Conservation (phyloP, 2,888 invertebrate species). For the Rhimphoctona megacephalus region DNA sequence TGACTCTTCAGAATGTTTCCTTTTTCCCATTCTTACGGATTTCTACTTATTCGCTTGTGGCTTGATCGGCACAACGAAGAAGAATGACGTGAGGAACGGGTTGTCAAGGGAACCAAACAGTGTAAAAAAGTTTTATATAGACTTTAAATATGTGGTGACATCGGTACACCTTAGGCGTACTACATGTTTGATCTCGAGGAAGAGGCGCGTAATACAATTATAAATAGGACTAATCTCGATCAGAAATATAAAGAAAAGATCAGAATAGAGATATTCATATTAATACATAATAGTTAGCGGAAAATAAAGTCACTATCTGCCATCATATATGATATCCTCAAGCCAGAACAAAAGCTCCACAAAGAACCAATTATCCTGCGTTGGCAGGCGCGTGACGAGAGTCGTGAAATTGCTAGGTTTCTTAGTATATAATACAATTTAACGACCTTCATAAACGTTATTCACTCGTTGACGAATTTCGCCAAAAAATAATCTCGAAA, state of each 20-base stretch:
- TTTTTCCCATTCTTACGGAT: too few species aligned
- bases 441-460: background rate
- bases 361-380: constrained; percentile 37
- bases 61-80: too few species aligned
- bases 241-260: background rate
- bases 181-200: too few species aligned
- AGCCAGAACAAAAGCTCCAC: constrained; percentile 34
- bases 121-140: too few species aligned
- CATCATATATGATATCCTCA: constrained; percentile 44
- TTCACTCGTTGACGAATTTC: background rate
- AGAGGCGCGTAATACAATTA: too few species aligned
- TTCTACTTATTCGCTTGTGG: too few species aligned
- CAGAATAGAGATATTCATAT: background rate
- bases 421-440: constrained; percentile 14
- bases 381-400: background rate
- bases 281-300: background rate
- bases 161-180: too few species aligned
- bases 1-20: too few species aligned
- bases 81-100: too few species aligned
- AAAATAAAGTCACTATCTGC: constrained; percentile 35
- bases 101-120: too few species aligned
- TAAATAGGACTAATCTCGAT: background rate
- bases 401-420: constrained; percentile 6
- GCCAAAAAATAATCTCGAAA: background rate
- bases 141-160: too few species aligned